phyloP scores from a whole-genome alignment of 2,888 invertebrate species.

The Dendrolimus houi region DNA sequence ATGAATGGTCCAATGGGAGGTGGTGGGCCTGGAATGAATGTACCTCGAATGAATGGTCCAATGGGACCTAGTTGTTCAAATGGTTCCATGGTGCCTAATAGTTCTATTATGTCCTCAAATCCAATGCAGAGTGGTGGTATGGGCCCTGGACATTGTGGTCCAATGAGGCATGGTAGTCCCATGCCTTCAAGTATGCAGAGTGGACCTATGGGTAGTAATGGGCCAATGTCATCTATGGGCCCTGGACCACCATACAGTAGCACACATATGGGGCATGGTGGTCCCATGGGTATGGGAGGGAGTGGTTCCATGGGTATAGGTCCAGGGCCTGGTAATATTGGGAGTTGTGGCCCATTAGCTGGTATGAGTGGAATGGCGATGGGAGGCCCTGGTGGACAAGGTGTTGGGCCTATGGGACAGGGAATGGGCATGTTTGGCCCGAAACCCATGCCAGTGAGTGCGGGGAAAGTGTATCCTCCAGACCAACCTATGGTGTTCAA shows the following conservation, averaged over 20 bases:
- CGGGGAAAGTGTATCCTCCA: constrained; percentile 94
- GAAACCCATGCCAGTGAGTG: constrained; percentile 94
- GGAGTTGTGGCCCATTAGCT: constrained; percentile 65
- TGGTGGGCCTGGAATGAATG: constrained; percentile 77
- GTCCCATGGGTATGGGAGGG: constrained; percentile 70
- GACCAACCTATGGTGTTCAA: constrained; percentile 99
- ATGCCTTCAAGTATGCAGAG: constrained; percentile 76
- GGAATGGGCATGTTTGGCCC: constrained; percentile 82
- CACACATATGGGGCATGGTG: constrained; percentile 70
- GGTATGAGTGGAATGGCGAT: constrained; percentile 74
- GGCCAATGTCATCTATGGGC: constrained; percentile 68
- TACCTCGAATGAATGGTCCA: constrained; percentile 73
- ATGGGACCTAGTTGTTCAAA: constrained; percentile 75
- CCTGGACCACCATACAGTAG: constrained; percentile 66
- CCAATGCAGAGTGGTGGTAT: constrained; percentile 69
- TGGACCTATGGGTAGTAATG: constrained; percentile 75
- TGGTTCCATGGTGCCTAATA: constrained; percentile 73
- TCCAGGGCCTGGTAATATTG: constrained; percentile 67
- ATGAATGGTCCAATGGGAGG: constrained; percentile 77
- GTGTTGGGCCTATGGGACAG: constrained; percentile 76
- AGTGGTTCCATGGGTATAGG: constrained; percentile 68
- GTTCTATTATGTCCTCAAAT: constrained; percentile 74
- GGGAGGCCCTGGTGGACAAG: constrained; percentile 71
- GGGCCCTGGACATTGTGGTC: constrained; percentile 72
- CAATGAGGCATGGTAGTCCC: constrained; percentile 72